These are phyloP conservation scores for Amblyjoppa proteus DNA, from an alignment of 2,888 invertebrate genomes.

Conservation along the genomic window DNA sequence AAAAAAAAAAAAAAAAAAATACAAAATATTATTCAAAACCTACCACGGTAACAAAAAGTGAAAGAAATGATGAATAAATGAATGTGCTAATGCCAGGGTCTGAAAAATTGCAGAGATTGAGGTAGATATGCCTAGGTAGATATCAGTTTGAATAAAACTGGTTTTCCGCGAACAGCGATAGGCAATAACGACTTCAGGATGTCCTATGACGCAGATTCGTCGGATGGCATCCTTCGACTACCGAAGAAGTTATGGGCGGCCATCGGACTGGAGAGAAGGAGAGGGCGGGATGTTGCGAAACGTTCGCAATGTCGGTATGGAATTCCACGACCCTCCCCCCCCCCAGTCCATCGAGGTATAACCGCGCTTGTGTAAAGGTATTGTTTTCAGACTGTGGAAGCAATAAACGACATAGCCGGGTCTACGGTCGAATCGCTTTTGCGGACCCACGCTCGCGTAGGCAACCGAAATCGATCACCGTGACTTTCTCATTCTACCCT, in stretches of 20 bases:
- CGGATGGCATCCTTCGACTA: not conserved
- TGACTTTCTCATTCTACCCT: conserved; percentile 37
- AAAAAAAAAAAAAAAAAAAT: too few species aligned
- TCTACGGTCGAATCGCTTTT: conserved; percentile 71
- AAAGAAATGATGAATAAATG: not conserved
- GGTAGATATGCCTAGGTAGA: not conserved
- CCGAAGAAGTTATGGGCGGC: conserved; percentile 25
- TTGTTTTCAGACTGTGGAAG: conserved; percentile 77
- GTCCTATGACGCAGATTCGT: not conserved
- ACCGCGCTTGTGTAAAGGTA: conserved; percentile 55
- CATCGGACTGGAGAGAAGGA: not conserved
- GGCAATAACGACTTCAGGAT: not conserved
- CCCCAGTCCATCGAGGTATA: conserved; percentile 36
- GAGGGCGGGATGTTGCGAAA: conserved; percentile 22
- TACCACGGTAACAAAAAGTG: not conserved
- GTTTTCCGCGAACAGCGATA: not conserved
- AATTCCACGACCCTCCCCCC: conserved; percentile 17
- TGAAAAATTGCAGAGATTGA: not conserved
- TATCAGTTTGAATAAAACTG: not conserved
- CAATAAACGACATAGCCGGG: conserved; percentile 77
- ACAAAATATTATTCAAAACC: not conserved
- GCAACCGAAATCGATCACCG: conserved; percentile 61
- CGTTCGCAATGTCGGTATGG: conserved; percentile 51
- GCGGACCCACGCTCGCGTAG: conserved; percentile 65
- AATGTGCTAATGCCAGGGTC: not conserved